Conservation (phyloP, 2,888 invertebrate species). For the Tridacna gigas region DNA sequence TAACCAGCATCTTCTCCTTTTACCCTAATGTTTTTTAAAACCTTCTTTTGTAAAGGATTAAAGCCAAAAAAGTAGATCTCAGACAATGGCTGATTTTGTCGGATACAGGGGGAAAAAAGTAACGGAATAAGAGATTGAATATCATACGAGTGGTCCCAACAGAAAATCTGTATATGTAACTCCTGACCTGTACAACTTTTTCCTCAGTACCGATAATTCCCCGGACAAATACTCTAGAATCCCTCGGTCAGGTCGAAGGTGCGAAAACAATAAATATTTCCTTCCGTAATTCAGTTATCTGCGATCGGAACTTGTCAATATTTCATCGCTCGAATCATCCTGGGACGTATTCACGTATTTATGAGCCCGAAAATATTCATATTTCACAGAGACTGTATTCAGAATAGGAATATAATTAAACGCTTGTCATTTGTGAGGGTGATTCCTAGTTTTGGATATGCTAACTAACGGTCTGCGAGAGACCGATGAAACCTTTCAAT, state of each 20-base stretch:
- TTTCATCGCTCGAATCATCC: constrained; percentile 25
- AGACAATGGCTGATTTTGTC: no score
- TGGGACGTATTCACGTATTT: constrained; percentile 15
- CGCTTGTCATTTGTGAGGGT: neutral
- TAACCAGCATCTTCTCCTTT: no score
- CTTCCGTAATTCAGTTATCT: constrained; percentile 42
- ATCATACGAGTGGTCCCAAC: no score
- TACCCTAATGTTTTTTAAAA: no score
- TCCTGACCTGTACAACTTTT: neutral
- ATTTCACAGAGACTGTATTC: constrained; percentile 5
- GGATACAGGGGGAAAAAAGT: no score
- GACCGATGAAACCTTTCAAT: no score
- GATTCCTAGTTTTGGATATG: neutral
- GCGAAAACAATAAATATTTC: constrained; percentile 46
- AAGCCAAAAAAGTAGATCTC: no score
- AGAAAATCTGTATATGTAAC: no score
- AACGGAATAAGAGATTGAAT: no score
- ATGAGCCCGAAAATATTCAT: constrained; percentile 31
- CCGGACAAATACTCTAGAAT: constrained; percentile 11
- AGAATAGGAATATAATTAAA: neutral
- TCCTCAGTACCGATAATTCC: neutral
- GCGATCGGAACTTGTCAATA: constrained; percentile 34
- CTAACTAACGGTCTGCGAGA: neutral
- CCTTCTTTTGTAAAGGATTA: no score
- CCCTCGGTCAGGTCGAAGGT: constrained; percentile 24